Base-by-base conservation (phyloP, 2,888 invertebrate species). In the Nephrotoma appendiculata region DNA sequence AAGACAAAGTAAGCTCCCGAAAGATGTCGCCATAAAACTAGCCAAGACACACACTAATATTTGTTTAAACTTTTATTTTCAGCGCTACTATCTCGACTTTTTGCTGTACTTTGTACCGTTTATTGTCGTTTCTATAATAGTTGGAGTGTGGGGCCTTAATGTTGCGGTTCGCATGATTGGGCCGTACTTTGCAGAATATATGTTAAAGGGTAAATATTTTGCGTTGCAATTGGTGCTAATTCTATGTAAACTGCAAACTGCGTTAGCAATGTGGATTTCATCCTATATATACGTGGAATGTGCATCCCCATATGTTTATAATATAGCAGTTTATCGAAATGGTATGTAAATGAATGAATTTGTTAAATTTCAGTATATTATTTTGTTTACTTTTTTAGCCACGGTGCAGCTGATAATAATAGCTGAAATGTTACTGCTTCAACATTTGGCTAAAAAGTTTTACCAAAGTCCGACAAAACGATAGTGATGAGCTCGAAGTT, bases 141-240 rank as follows among this genome's bases (percentile, higher is more conserved):
- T 90, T 86, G 92, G 91, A 1, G 87, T 89, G 2, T 91, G 92
- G 92, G 90, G 89, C 0, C 88, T 91, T 15, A 91, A 91, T 88
- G 90, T 91, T 57, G 89, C 89, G 0, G 89, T 90, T 9, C 89
- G 90, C 86, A 90, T 91, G 89, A 89, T 91, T 3, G 88, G 88
- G 71, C 89, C 89, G 41, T 87, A 90, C 6, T 88, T 89, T n/a
- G 89, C 90, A 2, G 90, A 91, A 42, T 89, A 90, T 87, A 90
- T 89, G 88, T 88, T 91, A 85, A 88, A 89, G 87, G 90, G 90
- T 88, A 91, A 91, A 88, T 89, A 91, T 89, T 89, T 91, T 86
- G 89, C 89, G 48, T 88, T 91, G 43, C 92, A 91, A 87, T 86
- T 91, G 41, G 89, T 91, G 7, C 88, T 91, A 12, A 83, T 91